A percentile compares a stretch with the other conserved stretches of the same genome.
These are phyloP conservation scores for Chrysochloris asiatica DNA, from an alignment of 2,113 vertebrate species.

Conservation along the genomic window DNA sequence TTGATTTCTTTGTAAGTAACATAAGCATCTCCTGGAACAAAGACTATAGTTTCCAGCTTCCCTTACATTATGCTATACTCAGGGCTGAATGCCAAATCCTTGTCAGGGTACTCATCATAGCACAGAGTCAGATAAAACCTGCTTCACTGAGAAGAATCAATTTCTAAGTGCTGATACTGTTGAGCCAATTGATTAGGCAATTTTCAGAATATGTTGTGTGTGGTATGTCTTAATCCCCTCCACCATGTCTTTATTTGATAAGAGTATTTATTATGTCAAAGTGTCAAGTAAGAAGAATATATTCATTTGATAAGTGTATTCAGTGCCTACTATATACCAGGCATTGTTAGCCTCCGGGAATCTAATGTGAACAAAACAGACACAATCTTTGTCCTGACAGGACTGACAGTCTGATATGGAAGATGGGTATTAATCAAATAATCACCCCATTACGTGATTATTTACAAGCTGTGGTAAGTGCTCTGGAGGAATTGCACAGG, in stretches of 20 bases:
- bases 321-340: too few species aligned
- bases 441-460: background rate
- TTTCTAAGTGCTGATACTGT: background rate
- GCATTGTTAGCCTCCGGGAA: background rate
- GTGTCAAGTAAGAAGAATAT: background rate
- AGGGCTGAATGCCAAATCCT: background rate
- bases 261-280: background rate
- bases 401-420: background rate
- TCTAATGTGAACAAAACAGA: background rate
- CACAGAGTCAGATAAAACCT: background rate
- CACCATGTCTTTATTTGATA: background rate
- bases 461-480: background rate
- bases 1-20: background rate
- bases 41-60: background rate
- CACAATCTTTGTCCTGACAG: background rate
- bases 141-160: background rate
- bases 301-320: background rate
- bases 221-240: background rate
- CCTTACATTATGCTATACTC: background rate
- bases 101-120: background rate
- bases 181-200: background rate
- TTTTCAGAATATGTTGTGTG: conserved; percentile 8
- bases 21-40: background rate
- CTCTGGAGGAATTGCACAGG: background rate
- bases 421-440: background rate